Base-by-base conservation (phyloP, 2,888 invertebrate genomes). In the Papilio elwesi region DNA sequence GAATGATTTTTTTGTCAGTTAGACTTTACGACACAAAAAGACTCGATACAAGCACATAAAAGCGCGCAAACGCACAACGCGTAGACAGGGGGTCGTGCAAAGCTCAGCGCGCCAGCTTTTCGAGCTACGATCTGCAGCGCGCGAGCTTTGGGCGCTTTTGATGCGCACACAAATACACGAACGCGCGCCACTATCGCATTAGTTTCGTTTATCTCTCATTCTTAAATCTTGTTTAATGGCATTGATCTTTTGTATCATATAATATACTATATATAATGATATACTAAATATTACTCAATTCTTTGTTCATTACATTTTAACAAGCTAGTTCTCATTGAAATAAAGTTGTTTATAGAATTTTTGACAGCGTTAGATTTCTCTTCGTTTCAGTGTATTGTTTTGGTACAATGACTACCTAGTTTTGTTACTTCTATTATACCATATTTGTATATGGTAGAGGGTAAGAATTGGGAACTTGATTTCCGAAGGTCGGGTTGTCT, bases 61-160 rank as follows among this genome's bases (percentile, higher is more conserved):
- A 63, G 52, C 63, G 48, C 26, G 36, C 15, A 49, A 59, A 63
- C 26, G 15, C 47, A 16, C 16, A 1, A 16, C 47, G 16, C 62
- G 70, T 48, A 55, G 55, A 64, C 55, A 48, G 70, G 64, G n/a
- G 70, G 70, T 53, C 64, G 13, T 64, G 66, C 69, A 57, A 65
- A 59, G 71, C 57, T 38, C 47, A 63, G 67, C 72, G 38, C 51
- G 53, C 15, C 15, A 16, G 48, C 11, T 43, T 51, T 52, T 63
- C 55, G 67, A 52, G 51, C 69, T 73, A 55, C 69, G 69, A 43
- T 47, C 43, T 68, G 65, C 68, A 68, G 38, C 49, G 53, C 38
- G 68, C 55, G 63, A 51, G 70, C 55, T 47, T 62, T 62, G 49
- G 36, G 68, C 67, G 59, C 68, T 68, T 63, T 63, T 36, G 26